phyloP scores from a whole-genome alignment of 2,888 invertebrate species.

The Euproctis similis region DNA sequence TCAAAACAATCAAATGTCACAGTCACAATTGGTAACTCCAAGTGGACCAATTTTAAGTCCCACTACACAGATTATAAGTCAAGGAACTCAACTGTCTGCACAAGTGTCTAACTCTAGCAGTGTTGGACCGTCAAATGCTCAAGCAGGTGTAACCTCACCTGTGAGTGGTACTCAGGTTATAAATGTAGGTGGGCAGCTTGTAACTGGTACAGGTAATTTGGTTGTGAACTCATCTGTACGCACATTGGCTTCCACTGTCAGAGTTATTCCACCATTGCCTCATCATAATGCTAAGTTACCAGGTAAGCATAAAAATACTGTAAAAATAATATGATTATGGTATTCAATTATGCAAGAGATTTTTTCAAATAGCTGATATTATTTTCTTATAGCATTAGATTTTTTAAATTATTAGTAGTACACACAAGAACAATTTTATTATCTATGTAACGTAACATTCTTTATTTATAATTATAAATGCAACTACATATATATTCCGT shows the following conservation, averaged over 20 bases:
- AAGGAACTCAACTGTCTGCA: constrained; percentile 59
- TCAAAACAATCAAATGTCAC: constrained; percentile 57
- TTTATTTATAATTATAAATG: too few relatives aligned
- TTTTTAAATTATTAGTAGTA: too few relatives aligned
- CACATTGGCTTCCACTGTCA: constrained; percentile 57
- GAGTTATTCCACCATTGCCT: constrained; percentile 58
- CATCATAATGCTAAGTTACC: constrained; percentile 55
- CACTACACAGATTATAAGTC: constrained; percentile 66
- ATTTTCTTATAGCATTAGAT: too few relatives aligned
- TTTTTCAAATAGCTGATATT: too few relatives aligned
- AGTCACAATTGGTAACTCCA: constrained; percentile 52
- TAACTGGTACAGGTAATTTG: constrained; percentile 47
- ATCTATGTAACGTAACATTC: too few relatives aligned
- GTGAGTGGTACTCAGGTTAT: constrained; percentile 50
- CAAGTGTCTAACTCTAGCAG: constrained; percentile 46
- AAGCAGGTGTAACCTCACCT: constrained; percentile 42
- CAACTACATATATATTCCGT: too few relatives aligned
- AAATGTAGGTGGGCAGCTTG: constrained; percentile 56
- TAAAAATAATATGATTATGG: too few relatives aligned
- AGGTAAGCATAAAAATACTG: too few relatives aligned
- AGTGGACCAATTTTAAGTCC: constrained; percentile 55
- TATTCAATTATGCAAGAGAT: too few relatives aligned
- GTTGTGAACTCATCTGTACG: constrained; percentile 61
- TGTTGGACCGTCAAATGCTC: constrained; percentile 31
- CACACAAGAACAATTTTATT: too few relatives aligned